These are phyloP conservation scores for Cryptocheilus praepositus DNA, from an alignment of 2,888 invertebrate genomes.

Conservation along the genomic window DNA sequence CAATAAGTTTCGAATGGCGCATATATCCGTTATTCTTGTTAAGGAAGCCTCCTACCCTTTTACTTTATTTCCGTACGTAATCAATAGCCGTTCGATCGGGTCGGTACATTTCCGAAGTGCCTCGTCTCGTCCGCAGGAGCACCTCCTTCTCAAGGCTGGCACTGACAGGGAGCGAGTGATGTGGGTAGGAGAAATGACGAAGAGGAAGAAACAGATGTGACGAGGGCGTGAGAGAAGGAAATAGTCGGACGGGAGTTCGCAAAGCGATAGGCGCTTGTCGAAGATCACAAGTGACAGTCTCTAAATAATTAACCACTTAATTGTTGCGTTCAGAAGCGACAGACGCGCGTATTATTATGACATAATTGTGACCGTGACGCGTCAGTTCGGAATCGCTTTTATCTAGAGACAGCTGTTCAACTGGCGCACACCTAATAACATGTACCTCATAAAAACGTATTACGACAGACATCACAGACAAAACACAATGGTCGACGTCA, in stretches of 20 bases:
- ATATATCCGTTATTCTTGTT: conserved; percentile 29
- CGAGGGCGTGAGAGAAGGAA: conserved; percentile 7
- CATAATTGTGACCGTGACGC: no score
- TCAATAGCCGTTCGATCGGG: conserved; percentile 54
- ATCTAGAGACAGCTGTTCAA: no score
- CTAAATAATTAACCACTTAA: no score
- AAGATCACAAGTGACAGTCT: no score
- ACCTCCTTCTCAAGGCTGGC: conserved; percentile 31
- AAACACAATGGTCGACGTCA: no score
- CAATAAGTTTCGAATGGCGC: conserved; percentile 1
- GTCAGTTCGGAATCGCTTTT: no score
- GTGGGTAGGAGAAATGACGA: neutral
- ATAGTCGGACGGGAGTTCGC: neutral
- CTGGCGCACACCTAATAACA: no score
- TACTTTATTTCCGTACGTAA: conserved; percentile 55
- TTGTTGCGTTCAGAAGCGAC: no score
- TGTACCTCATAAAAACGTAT: no score
- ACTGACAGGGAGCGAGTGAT: conserved; percentile 8
- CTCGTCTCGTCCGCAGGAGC: conserved; percentile 33
- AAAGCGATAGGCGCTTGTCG: no score
- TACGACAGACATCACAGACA: no score
- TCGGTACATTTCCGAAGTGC: conserved; percentile 51
- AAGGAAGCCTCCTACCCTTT: conserved; percentile 42
- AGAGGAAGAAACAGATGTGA: neutral
- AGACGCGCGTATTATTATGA: no score